phyloP scores from a whole-genome alignment of 1,140 invertebrate genomes.

The Phymorhynchus buccinoides region DNA sequence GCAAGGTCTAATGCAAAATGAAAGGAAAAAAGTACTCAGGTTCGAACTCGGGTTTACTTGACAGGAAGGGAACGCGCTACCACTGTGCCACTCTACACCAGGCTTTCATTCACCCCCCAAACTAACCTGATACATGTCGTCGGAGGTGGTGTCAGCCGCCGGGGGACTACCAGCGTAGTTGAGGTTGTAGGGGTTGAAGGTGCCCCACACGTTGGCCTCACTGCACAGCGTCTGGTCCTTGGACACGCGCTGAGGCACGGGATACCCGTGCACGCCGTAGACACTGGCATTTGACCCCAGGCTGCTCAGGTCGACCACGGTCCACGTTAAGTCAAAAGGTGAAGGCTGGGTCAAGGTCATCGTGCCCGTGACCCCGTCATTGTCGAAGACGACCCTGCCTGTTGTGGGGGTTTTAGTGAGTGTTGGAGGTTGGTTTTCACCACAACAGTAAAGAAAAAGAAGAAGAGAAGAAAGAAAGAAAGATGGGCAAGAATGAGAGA shows the following conservation, averaged over 20 bases:
- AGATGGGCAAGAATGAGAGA: background rate
- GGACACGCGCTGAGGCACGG: conserved; percentile 77
- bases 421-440: background rate
- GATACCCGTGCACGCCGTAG: conserved; percentile 76
- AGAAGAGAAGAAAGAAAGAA: background rate
- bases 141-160: conserved; percentile 78
- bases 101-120: too few species aligned
- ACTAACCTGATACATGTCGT: conserved; percentile 80
- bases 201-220: conserved; percentile 81
- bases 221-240: conserved; percentile 86
- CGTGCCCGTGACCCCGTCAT: conserved; percentile 86
- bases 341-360: conserved; percentile 87
- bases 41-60: too few species aligned
- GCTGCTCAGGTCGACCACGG: conserved; percentile 82
- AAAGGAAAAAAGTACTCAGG: too few species aligned
- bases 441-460: background rate
- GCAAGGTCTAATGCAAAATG: too few species aligned
- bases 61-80: too few species aligned
- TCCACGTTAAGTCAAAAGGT: conserved; percentile 87
- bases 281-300: conserved; percentile 74
- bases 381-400: conserved; percentile 82
- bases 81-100: too few species aligned
- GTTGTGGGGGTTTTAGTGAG: background rate
- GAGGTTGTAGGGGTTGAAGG: conserved; percentile 76
- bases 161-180: conserved; percentile 49